phyloP scores from a whole-genome alignment of 2,797 vertebrate genomes.

The Acanthurus tractus region DNA sequence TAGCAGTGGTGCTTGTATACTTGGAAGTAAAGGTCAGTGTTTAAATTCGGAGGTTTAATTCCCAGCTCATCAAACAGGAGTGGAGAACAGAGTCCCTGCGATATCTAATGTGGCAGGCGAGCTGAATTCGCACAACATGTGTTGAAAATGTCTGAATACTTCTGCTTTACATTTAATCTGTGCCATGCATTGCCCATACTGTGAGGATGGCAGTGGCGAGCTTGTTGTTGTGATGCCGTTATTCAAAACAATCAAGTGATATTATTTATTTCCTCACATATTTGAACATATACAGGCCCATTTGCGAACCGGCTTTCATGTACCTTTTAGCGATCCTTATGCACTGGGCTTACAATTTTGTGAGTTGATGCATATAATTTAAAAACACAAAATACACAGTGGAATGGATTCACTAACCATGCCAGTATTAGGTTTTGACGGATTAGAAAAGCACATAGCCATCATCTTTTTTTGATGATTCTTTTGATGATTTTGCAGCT shows the following conservation, averaged over 20 bases:
- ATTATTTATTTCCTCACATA: constrained; percentile 12
- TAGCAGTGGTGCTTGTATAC: constrained; percentile 58
- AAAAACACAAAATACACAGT: neutral
- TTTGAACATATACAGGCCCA: constrained; percentile 9
- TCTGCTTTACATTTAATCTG: constrained; percentile 38
- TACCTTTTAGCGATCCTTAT: constrained; percentile 8
- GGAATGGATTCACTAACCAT: neutral
- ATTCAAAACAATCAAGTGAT: constrained; percentile 24
- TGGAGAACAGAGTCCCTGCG: constrained; percentile 24
- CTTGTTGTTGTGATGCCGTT: constrained; percentile 10
- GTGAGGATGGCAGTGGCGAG: constrained; percentile 18
- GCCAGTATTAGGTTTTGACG: neutral
- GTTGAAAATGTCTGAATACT: constrained; percentile 22
- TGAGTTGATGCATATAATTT: constrained; percentile 9
- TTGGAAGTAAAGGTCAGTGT: constrained; percentile 81
- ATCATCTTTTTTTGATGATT: neutral
- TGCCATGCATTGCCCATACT: constrained; percentile 26
- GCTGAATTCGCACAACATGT: constrained; percentile 26
- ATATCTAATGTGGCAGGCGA: constrained; percentile 45
- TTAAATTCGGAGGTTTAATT: constrained; percentile 75
- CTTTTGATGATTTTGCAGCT: neutral
- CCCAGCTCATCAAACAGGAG: constrained; percentile 45
- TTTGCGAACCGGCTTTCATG: constrained; percentile 21
- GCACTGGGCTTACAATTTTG: neutral
- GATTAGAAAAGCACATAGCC: neutral